These are phyloP conservation scores for Rynchops niger DNA, from an alignment of 2,113 vertebrate genomes.

Conservation along the genomic window DNA sequence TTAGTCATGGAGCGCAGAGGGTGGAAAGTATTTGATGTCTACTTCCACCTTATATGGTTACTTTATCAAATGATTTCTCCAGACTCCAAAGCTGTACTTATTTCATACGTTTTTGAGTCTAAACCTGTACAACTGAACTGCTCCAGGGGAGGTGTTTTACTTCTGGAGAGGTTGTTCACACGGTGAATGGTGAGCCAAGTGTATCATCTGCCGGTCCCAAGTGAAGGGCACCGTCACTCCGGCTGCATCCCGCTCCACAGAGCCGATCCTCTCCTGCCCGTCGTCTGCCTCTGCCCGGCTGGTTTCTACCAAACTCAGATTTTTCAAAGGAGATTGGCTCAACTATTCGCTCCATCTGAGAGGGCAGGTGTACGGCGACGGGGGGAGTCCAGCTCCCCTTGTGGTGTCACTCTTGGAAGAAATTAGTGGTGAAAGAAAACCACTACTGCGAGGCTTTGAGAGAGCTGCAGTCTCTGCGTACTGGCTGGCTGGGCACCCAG, in stretches of 20 bases:
- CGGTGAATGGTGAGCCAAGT: neutral
- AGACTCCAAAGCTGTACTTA: neutral
- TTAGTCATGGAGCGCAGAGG: neutral
- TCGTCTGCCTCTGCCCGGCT: rapidly evolving
- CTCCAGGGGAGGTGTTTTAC: neutral
- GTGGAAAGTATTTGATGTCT: neutral
- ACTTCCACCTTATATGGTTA: neutral
- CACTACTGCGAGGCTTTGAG: neutral
- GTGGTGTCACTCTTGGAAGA: neutral
- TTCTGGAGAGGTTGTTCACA: neutral
- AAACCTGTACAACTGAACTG: neutral
- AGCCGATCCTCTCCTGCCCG: neutral
- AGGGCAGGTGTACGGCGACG: rapidly evolving
- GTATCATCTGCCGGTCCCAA: neutral
- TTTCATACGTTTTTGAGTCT: neutral
- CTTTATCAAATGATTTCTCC: neutral
- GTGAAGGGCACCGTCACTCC: rapidly evolving
- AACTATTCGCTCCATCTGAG: neutral
- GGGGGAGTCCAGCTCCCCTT: no score
- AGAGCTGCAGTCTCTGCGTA: no score
- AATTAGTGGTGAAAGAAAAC: neutral
- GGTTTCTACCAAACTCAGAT: neutral
- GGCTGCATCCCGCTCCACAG: no score
- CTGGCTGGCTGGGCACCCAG: neutral
- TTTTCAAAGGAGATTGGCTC: neutral